Conservation (phyloP, 1,140 invertebrate species). For the Sitophilus oryzae region DNA sequence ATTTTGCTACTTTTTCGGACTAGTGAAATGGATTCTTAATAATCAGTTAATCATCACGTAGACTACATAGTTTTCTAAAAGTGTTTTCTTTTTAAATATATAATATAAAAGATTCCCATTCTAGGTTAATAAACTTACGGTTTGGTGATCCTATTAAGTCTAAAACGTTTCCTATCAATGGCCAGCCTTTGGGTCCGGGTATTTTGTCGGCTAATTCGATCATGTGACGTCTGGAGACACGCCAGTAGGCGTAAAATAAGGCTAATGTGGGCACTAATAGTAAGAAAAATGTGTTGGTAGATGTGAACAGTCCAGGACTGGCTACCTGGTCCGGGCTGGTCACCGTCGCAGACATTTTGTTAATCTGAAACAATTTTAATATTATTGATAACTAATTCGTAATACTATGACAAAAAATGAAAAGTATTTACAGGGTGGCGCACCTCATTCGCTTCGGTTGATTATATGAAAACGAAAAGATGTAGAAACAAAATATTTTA, state of each 20-base stretch:
- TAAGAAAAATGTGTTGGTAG: constrained; percentile 57
- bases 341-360: constrained; percentile 32
- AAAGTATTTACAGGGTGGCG: too few relatives aligned
- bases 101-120: neutral
- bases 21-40: too few relatives aligned
- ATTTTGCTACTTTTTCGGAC: too few relatives aligned
- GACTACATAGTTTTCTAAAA: too few relatives aligned
- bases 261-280: constrained; percentile 61
- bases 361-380: too few relatives aligned
- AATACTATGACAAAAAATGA: too few relatives aligned
- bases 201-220: constrained; percentile 64
- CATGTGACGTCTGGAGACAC: constrained; percentile 59
- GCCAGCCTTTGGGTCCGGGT: constrained; percentile 61
- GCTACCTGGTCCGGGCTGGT: constrained; percentile 35
- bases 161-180: constrained; percentile 64
- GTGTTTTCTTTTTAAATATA: constrained; percentile 2
- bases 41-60: too few relatives aligned
- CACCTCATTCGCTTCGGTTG: too few relatives aligned
- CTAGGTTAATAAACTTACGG: constrained; percentile 44
- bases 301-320: constrained; percentile 45
- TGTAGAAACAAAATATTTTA: too few relatives aligned
- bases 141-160: constrained; percentile 62
- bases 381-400: too few relatives aligned
- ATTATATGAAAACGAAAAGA: too few relatives aligned
- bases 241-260: constrained; percentile 68